Evolutionary conservation across 2,888 invertebrate species (phyloP), one percentile per base, ranked within the genome.

Genomic region (Pandemis cinnamomeana): DNA sequence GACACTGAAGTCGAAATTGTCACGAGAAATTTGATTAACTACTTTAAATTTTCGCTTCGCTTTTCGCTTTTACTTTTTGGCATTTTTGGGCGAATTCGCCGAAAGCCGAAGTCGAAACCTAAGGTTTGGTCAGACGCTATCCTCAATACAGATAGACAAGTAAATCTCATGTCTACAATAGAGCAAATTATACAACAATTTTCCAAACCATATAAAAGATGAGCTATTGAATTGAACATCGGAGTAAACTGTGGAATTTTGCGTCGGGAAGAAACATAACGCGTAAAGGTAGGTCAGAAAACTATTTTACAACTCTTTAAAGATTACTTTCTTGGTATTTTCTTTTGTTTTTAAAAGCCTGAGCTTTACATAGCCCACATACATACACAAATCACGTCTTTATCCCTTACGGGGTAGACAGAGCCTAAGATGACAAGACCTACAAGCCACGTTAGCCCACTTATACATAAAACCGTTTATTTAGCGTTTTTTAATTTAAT

Each of bases 201-300:
- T 53, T 53, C 36, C 10, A n/a, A 11, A 11, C 36, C n/a, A 10
- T 67, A 67, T 67, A 67, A 53, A 67, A 67, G 41, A 51, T 15
- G 15, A 15, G 51, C n/a, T 3, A n/a, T 10, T 53, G 11, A n/a
- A 13, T 11, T 67, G 36, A 51, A 51, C 41, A 15, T 41, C 53
- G 5, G n/a, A 44, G 63, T 46, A 15, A 15, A 13, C 64, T 20
- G 48, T 6, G 8, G 15, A 13, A 13, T 8, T 27, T 48, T 64
- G 11, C 27, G 0, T 58, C 5, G 27, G 0, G 2, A 27, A 11
- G 20, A 11, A 58, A 58, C 27, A 58, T 11, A 11, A 27, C 58
- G 15, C 11, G n/a, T 58, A 63, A 46, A 62, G 64, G 72, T 71
- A 58, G 27, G 27, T 2, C 27, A 27, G 27, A 0, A 11, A 7